Conservation (phyloP, 2,797 vertebrate genomes). For the Sebastes iracundus region DNA sequence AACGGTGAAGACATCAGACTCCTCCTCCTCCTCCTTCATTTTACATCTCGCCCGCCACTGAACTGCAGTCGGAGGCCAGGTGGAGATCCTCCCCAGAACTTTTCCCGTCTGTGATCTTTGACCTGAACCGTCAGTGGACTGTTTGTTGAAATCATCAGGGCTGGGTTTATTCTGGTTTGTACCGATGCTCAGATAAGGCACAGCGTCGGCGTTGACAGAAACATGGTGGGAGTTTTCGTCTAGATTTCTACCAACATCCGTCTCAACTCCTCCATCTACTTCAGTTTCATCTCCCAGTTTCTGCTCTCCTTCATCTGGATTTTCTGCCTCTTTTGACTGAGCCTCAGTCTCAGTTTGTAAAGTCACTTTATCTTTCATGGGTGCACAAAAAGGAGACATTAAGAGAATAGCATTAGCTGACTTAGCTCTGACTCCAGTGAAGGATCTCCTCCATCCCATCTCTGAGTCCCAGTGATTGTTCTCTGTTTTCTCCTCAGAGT, state of each 20-base stretch:
- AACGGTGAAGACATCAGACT: slow-evolving; percentile 20
- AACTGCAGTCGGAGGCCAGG: slow-evolving; percentile 77
- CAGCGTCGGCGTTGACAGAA: slow-evolving; percentile 43
- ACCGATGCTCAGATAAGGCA: slow-evolving; percentile 79
- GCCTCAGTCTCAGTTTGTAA: slow-evolving; percentile 11
- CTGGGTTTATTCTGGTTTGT: slow-evolving; percentile 30
- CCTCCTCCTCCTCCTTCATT: slow-evolving; percentile 31
- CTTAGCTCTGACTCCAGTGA: slow-evolving; percentile 62
- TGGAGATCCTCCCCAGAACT: slow-evolving; percentile 70
- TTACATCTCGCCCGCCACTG: slow-evolving; percentile 73
- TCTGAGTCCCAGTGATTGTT: neutral
- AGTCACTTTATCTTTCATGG: slow-evolving; percentile 2
- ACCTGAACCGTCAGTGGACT: neutral
- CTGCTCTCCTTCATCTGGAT: neutral
- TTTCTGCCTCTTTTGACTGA: neutral
- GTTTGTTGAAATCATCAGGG: neutral
- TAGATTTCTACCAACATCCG: neutral
- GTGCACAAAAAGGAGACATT: slow-evolving; percentile 5
- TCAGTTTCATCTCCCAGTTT: neutral
- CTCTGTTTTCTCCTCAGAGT: neutral
- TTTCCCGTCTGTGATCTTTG: neutral
- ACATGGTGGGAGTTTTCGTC: neutral
- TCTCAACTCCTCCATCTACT: neutral
- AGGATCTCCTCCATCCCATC: neutral
- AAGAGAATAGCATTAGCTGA: slow-evolving; percentile 78